These are phyloP conservation scores for Drosophila parthenogenetica DNA, from an alignment of 2,888 invertebrate genomes.

Conservation along the genomic window DNA sequence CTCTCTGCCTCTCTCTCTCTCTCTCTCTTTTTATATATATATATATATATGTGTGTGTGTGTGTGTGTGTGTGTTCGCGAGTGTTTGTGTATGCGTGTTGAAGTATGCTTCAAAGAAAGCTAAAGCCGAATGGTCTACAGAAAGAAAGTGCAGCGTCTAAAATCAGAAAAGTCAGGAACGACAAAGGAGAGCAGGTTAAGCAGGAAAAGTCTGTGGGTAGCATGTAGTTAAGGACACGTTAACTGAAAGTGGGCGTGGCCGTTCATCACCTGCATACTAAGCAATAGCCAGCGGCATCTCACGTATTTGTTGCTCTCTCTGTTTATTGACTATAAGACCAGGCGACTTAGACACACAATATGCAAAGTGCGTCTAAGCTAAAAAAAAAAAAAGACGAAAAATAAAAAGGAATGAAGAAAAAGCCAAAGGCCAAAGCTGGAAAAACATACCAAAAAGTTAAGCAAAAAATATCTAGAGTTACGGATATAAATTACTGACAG, in stretches of 20 bases:
- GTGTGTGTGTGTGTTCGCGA: slow-evolving; percentile 18
- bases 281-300: slow-evolving; percentile 56
- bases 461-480: slow-evolving; percentile 23
- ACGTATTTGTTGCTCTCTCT: slow-evolving; percentile 36
- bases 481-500: slow-evolving; percentile 42
- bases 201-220: no score
- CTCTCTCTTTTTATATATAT: no score
- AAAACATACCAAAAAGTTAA: neutral
- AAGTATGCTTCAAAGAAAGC: slow-evolving; percentile 63
- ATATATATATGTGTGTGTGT: slow-evolving; percentile 3
- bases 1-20: no score
- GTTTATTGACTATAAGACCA: slow-evolving; percentile 66
- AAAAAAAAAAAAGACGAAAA: neutral
- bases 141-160: slow-evolving; percentile 63
- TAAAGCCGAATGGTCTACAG: slow-evolving; percentile 39
- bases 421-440: neutral
- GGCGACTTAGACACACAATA: slow-evolving; percentile 47
- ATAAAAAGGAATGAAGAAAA: neutral
- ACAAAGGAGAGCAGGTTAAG: slow-evolving; percentile 4
- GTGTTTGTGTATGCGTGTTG: slow-evolving; percentile 50
- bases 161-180: slow-evolving; percentile 39
- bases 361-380: slow-evolving; percentile 60
- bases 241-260: slow-evolving; percentile 20
- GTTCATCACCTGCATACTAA: slow-evolving; percentile 70
- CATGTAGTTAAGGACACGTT: neutral